Evolutionary conservation across 2,888 invertebrate species (phyloP).

Genomic region (Dynastes maya): DNA sequence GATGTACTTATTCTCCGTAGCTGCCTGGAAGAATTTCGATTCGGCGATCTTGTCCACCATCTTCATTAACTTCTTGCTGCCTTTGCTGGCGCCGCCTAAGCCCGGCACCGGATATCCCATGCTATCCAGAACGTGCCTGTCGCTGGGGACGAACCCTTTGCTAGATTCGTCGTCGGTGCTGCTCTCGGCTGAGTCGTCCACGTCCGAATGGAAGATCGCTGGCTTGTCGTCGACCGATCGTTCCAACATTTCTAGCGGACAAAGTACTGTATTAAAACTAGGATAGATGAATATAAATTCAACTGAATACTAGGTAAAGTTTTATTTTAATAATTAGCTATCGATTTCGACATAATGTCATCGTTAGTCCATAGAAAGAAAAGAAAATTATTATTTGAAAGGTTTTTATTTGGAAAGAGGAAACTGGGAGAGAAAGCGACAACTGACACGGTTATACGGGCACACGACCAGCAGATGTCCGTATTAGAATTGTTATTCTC

Average conservation of each 20-base stretch:
- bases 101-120: constrained; percentile 53
- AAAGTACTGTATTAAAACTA: too few species aligned
- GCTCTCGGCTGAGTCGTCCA: constrained; percentile 87
- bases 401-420: too few species aligned
- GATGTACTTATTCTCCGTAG: constrained; percentile 89
- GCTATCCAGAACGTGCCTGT: constrained; percentile 46
- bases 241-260: constrained; percentile 53
- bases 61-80: constrained; percentile 81
- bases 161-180: constrained; percentile 80
- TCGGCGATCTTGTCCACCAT: constrained; percentile 90
- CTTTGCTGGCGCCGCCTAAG: constrained; percentile 58
- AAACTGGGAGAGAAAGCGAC: too few species aligned
- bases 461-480: too few species aligned
- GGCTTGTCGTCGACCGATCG: constrained; percentile 63
- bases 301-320: too few species aligned
- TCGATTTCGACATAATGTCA: too few species aligned
- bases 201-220: constrained; percentile 83
- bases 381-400: too few species aligned
- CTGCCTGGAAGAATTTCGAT: constrained; percentile 90
- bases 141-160: neutral
- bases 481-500: too few species aligned
- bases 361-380: too few species aligned
- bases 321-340: too few species aligned
- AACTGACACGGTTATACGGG: too few species aligned
- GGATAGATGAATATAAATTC: too few species aligned